These are phyloP conservation scores for Allacma fusca DNA, from an alignment of 2,888 invertebrate species.

Conservation along the genomic window DNA sequence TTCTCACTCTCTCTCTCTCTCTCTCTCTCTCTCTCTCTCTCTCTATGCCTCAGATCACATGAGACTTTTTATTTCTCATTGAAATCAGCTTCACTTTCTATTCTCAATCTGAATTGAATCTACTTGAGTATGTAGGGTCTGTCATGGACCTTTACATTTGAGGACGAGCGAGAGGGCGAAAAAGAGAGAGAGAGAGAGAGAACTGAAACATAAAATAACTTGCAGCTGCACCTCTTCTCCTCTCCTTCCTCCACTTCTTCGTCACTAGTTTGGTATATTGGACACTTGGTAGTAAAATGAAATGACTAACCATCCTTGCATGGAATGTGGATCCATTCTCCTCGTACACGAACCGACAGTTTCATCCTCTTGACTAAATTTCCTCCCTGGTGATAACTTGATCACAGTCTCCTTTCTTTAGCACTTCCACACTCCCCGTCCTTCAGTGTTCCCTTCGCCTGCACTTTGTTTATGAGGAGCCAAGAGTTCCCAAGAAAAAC, in stretches of 20 bases:
- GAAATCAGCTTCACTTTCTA: constrained; percentile 31
- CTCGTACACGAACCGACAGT: constrained; percentile 63
- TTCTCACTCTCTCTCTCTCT: neutral
- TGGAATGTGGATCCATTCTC: constrained; percentile 70
- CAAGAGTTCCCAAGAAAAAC: too few species aligned
- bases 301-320: constrained; percentile 66
- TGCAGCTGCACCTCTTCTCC: constrained; percentile 27
- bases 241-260: too few species aligned
- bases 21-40: constrained; percentile 9
- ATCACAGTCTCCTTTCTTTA: constrained; percentile 25
- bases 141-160: neutral
- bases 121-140: neutral
- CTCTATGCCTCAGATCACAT: constrained; percentile 19
- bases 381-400: constrained; percentile 26
- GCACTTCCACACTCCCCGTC: neutral
- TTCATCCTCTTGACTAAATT: constrained; percentile 46
- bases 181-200: constrained; percentile 6
- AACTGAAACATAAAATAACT: constrained; percentile 30
- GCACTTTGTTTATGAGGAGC: neutral
- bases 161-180: neutral
- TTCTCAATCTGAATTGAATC: constrained; percentile 40
- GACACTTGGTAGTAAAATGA: constrained; percentile 42
- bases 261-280: constrained; percentile 5
- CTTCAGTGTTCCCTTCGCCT: neutral
- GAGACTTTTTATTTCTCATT: constrained; percentile 24